Base-by-base conservation (phyloP, 2,888 invertebrate genomes). In the Tryphoninae sp. region DNA sequence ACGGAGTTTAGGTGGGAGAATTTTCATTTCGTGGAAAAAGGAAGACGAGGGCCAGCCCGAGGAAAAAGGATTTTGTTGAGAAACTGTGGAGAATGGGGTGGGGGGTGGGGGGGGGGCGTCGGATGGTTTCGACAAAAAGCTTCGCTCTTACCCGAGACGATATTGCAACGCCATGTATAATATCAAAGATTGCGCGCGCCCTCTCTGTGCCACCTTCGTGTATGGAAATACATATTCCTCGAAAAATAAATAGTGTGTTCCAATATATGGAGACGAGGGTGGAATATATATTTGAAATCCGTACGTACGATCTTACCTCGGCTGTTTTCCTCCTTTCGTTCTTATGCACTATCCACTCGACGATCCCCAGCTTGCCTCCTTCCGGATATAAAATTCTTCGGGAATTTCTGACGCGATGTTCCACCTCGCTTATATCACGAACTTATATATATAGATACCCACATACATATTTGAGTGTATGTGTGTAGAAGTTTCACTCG, bases 261-360 rank as follows among this genome's bases (percentile, higher is more conserved):
- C 74, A 53, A 78, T 74, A 71, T 71, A 81, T 61, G 61, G 53
- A 22, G 65, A 51, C 59, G 59, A 23, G 62, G 51, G 65, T 58
- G 51, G 72, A 75, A 78, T 81, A 71, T 81, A 65, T 78, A 81
- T 78, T 75, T 71, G 74, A 81, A 75, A 78, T 65, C 74, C 71
- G 59, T 45, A 33, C 33, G 33, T 45, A 78, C 11, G 77, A 68
- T 62, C 73, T 73, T 73, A 11, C 62, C 55, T 62, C 49, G 69
- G 7, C 49, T 68, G 55, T 69, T 59, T 74, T 69, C 69, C n/a
- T 55, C 65, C 53, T 67, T 62, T 58, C 49, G 9, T 67, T 26
- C 49, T 26, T 49, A 19, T 19, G 3, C 19, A 26, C 49, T 59
- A 49, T 58, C 42, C 51, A 40, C 45, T 61, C 23, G 51, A 55